Base-by-base conservation (phyloP, 2,888 invertebrate genomes). In the Phyllotreta striolata region DNA sequence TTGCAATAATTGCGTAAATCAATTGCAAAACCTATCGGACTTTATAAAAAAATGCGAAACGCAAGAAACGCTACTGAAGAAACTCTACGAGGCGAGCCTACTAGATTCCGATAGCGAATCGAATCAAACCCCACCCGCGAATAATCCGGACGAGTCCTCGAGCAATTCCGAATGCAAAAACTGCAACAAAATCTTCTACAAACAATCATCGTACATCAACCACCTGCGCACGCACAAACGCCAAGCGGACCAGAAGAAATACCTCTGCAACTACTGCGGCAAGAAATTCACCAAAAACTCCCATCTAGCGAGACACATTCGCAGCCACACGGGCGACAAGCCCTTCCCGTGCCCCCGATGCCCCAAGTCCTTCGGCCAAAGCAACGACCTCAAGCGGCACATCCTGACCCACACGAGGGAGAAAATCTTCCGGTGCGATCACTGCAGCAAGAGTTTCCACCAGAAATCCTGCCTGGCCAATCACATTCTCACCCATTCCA, bases 401-500 rank as follows among this genome's bases (percentile, higher is more conserved):
- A 55, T 67, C 14, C 35, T 67, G n/a, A 69, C 69, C 13, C 69
- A 69, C 41, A 69, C 67, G 4, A 55, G 69, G 12, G 66, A 67
- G 39, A 69, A 69, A 63, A 54, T 63, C 4, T 69, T 66, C 55
- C 55, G 66, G 13, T 69, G 69, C 43, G 52, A 14, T 2, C 64
- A 66, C 13, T 69, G 69, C 43, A 60, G 63, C 13, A 69, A 69
- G 41, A 64, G 64, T 1, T 69, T 67, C 40, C 69, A 69, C 60
- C 69, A 70, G 37, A 70, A 70, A 39, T 70, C 69, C 6, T 67
- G 67, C 41, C 62, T 70, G 41, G 65, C 62, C 34, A 70, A 70
- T 37, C 69, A 70, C 35, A 63, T 66, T 5, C 44, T 71, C 49
- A 72, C 70, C 4, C 75, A 75, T 41, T 69, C 68, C 1, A 66